These are phyloP conservation scores for Strix uralensis DNA, from an alignment of 2,113 vertebrate species.

Conservation along the genomic window DNA sequence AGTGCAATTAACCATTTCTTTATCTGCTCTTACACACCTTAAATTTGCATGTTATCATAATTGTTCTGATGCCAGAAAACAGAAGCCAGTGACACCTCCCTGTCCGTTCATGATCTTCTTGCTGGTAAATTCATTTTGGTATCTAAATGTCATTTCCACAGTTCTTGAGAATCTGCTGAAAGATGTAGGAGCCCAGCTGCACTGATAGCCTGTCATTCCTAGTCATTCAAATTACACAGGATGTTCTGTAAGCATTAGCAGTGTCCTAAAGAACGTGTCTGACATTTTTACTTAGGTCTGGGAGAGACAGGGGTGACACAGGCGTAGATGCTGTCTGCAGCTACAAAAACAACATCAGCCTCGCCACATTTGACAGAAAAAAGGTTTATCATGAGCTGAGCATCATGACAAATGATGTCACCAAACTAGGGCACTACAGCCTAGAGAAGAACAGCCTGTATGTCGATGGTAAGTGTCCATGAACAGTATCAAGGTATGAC, in stretches of 20 bases:
- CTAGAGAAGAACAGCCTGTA: constrained; percentile 50
- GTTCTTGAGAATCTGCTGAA: background rate
- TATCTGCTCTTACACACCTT: background rate
- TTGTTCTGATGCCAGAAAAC: background rate
- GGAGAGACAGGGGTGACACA: background rate
- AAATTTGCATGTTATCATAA: background rate
- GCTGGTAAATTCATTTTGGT: background rate
- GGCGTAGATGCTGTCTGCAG: constrained; percentile 3
- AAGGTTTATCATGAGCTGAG: constrained; percentile 39
- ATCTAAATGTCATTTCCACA: background rate
- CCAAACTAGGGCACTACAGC: constrained; percentile 50
- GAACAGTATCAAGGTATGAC: background rate
- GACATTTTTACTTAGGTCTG: background rate
- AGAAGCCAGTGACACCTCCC: background rate
- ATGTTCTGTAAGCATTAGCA: background rate
- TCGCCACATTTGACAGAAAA: constrained; percentile 21
- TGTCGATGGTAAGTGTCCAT: background rate
- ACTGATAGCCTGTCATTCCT: background rate
- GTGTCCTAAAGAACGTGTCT: rapidly evolving
- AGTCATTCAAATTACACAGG: background rate
- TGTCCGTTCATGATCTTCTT: background rate
- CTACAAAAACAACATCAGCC: background rate
- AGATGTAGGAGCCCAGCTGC: background rate
- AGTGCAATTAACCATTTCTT: background rate
- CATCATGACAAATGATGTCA: constrained; percentile 12